Conservation (phyloP, 2,888 invertebrate genomes). For the Perdita meconis region DNA sequence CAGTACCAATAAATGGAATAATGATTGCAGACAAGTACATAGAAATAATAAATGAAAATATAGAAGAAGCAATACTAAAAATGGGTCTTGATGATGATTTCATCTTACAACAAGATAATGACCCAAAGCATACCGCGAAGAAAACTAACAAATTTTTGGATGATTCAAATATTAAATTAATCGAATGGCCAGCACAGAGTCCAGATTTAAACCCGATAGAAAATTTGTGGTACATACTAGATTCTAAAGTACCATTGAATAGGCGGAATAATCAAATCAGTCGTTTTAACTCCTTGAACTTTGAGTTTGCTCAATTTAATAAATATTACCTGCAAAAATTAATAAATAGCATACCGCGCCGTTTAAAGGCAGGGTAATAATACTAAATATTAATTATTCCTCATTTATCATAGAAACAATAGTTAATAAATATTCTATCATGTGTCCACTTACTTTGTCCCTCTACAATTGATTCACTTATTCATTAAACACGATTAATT, state of each 20-base stretch:
- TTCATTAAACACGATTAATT: no score
- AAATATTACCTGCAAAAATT: neutral
- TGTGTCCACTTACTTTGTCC: no score
- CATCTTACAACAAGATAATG: conserved; percentile 4
- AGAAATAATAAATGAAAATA: no score
- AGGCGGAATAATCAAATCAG: neutral
- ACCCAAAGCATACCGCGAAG: neutral
- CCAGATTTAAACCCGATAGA: conserved; percentile 21
- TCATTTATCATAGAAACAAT: no score
- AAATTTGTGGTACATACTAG: conserved; percentile 17
- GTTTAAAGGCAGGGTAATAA: neutral
- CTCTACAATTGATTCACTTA: no score
- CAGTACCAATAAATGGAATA: no score
- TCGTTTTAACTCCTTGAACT: neutral
- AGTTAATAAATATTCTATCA: no score
- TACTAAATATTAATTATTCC: no score
- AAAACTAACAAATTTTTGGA: neutral
- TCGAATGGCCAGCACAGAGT: conserved; percentile 24
- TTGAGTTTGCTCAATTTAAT: no score
- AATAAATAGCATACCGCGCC: neutral
- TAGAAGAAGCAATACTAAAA: neutral
- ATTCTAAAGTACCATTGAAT: conserved; percentile 5
- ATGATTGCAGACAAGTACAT: no score
- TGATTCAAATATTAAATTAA: conserved; percentile 18
- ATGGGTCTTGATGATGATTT: neutral